Evolutionary conservation across 2,797 vertebrate genomes (phyloP).

Genomic region (Hippopotamyrus pictus): DNA sequence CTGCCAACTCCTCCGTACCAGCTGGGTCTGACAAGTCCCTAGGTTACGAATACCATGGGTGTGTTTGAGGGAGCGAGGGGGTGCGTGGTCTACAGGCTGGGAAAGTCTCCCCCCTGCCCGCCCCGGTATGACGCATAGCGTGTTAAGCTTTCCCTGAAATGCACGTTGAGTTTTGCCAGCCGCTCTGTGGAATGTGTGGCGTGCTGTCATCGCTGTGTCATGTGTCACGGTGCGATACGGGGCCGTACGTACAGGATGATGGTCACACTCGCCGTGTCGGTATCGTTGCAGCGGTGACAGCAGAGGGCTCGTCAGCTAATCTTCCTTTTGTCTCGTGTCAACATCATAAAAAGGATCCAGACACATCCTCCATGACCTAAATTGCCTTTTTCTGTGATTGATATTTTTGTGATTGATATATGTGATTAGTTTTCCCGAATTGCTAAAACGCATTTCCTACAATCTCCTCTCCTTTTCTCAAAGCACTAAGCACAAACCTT

Average conservation of each 20-base stretch:
- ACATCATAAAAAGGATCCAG: not conserved
- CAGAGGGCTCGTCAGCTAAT: not conserved
- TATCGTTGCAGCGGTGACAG: not conserved
- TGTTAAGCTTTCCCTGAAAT: not conserved
- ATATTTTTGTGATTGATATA: no score
- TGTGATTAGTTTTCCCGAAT: not conserved
- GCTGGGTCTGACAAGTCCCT: conserved; percentile 1
- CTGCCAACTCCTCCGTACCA: not conserved
- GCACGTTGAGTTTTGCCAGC: not conserved
- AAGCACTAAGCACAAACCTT: not conserved
- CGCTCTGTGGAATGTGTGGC: not conserved
- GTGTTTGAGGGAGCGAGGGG: not conserved
- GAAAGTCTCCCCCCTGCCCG: not conserved
- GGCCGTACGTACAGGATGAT: not conserved
- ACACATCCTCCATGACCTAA: not conserved
- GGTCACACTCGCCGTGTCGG: not conserved
- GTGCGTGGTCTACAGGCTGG: not conserved
- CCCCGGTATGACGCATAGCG: not conserved
- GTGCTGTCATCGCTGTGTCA: not conserved
- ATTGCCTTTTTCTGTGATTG: not conserved
- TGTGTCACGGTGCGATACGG: not conserved
- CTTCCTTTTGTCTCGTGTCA: not conserved
- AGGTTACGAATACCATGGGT: not conserved
- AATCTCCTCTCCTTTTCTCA: not conserved
- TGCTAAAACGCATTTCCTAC: not conserved